Base-by-base conservation (phyloP, 2,888 invertebrate species). In the Ferrisia virgata region DNA sequence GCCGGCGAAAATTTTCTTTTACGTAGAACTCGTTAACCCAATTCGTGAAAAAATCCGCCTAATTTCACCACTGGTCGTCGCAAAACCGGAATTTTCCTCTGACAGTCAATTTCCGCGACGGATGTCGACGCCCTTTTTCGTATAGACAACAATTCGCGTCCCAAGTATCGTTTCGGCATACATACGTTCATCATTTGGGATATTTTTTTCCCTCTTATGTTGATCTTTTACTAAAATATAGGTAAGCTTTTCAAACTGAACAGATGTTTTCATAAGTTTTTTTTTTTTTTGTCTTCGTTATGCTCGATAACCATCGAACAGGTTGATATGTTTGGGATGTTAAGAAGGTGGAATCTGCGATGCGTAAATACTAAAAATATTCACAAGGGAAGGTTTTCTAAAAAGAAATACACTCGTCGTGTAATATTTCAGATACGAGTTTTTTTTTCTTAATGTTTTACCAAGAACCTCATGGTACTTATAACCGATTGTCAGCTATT, bases 21-120 rank as follows among this genome's bases (percentile, higher is more conserved):
- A 36, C 15, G 25, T 69, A 69, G 18, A 36, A 76, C 72, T 76
- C 72, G 36, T 76, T 76, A 76, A 76, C 72, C 72, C 28, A 36
- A 76, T 76, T 36, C 28, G 72, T 33, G 72, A 76, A 76, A 76
- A 76, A 76, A 36, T 76, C 72, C 36, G 64, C 64, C 72, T 76
- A 76, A 76, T 76, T 76, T 36, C 33, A 36, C 31, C 36, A 76
- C 28, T 28, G 64, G 28, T 64, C 58, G 58, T 25, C 64, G 25
- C 64, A 18, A 76, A 76, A 76, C 72, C 72, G 72, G 72, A 76
- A 76, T 76, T 76, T 76, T 76, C 72, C 72, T 2, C 36, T 15
- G 72, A 33, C 72, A 36, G 72, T 36, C 36, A 76, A 76, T 76
- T 76, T 76, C 72, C 72, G 72, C 72, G 72, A 36, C 72, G 72